These are phyloP conservation scores for Luperina nickerlii DNA, from an alignment of 2,888 invertebrate species.

Conservation along the genomic window DNA sequence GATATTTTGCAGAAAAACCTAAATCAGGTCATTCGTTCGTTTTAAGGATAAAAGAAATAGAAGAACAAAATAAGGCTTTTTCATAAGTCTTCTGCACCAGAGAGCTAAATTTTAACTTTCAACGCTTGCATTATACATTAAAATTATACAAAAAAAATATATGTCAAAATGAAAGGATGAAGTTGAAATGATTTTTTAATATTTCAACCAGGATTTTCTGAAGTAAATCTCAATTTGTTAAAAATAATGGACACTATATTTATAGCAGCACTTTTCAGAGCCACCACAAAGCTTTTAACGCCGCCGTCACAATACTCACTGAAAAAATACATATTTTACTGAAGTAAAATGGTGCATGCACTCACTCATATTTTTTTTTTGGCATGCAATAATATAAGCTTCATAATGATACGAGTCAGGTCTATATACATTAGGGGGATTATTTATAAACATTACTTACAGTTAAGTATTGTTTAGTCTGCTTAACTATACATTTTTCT, in stretches of 20 bases:
- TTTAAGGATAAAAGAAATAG: neutral
- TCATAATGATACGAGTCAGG: neutral
- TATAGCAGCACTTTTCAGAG: conserved; percentile 18
- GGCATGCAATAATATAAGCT: neutral
- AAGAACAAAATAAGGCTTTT: neutral
- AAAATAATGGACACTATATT: conserved; percentile 7
- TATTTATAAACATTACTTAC: neutral
- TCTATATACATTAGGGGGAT: neutral
- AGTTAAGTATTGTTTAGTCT: neutral
- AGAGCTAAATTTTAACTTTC: neutral
- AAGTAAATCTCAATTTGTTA: conserved; percentile 17
- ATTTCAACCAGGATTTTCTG: neutral
- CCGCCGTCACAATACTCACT: neutral
- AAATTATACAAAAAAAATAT: neutral
- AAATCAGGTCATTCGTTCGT: neutral
- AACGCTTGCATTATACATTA: neutral
- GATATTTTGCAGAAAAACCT: neutral
- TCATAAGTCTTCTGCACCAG: neutral
- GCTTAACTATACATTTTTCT: neutral
- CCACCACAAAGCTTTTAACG: conserved; percentile 38
- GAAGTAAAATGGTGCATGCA: neutral
- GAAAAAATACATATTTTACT: neutral
- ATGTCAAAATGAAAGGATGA: neutral
- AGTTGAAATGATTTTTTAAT: neutral
- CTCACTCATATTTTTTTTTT: neutral